Evolutionary conservation across 2,888 invertebrate species (phyloP), one percentile per base, ranked within the genome.

Genomic region (Epirrhoe tristata): DNA sequence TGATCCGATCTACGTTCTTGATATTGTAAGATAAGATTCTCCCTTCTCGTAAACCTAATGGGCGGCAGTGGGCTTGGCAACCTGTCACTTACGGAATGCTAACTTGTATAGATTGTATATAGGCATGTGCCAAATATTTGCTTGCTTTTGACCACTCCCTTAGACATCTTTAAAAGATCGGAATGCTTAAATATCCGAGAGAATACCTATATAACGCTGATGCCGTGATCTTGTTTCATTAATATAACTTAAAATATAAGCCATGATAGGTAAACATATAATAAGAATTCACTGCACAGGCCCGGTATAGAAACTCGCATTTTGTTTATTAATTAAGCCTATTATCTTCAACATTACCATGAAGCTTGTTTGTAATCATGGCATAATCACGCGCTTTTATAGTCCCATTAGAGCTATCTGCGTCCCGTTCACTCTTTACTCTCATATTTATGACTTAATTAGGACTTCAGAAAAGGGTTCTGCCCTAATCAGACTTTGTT

Each of bases 371-470:
- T 73, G 75, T 74, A 73, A 74, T 75, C 59, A 69, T 66, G 67
- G 66, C 62, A 63, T 75, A 72, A 74, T 75, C 72, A 71, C 68
- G 67, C 55, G 36, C 73, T 69, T 70, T 75, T 72, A 74, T 72
- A 64, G 64, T 57, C 58, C 71, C 56, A 67, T 72, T 72, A 73
- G 72, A 64, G 66, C 66, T 66, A 72, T 67, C 66, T 60, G 58
- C 43, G 57, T 61, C 65, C 63, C 57, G 64, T 62, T 70, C 67
- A 66, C 68, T 66, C 67, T 39, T 61, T 68, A 60, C 66, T 70
- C 66, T 69, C 69, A 58, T 71, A 73, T 74, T 74, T 72, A 72
- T 68, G 69, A 71, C 69, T 73, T 74, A 72, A 74, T 74, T 71
- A 71, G 71, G 62, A 51, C 69, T 71, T 61, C 50, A 32, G 53